Evolutionary conservation across 2,797 vertebrate species (phyloP), one percentile per base, ranked within the genome.

Genomic region (Diplodus puntazzo): DNA sequence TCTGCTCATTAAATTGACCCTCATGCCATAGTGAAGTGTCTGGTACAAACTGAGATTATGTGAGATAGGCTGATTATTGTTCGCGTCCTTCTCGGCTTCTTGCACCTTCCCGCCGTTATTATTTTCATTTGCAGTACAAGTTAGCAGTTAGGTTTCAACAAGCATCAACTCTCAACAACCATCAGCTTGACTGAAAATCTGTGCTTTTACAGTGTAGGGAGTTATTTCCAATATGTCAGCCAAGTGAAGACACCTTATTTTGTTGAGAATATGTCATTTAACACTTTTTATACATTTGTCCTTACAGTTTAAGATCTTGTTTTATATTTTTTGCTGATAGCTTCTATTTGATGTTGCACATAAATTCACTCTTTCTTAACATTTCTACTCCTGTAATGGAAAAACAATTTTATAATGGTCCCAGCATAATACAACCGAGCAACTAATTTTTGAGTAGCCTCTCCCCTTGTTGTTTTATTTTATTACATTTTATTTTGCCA

Each of bases 1-100:
- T 87, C 80, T 87, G 81, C 93, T 95, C 91, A 93, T 94, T 94
- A 94, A 93, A 91, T 77, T 84, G 86, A 84, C 88, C 89, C 89
- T 86, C 82, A 82, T 90, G 86, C 85, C 82, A 89, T 74, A 87
- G 81, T 77, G 79, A 88, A 79, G 73, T 83, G 87, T 75, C 72
- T 75, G 61, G 77, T 84, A 73, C 80, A 86, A 81, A 69, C 75
- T 76, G 52, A 83, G 80, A 87, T 87, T 79, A 83, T 72, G 58
- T 60, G 68, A 84, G 63, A 86, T 30, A 34, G 85, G 54, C 81
- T 83, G 77, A 86, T 89, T 89, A 91, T 84, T 73, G 55, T 48
- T 80, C 72, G 80, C 63, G 43, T 87, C 77, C 63, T 65, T 83
- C 62, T 59, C 78, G 46, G 66, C 59, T 63, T 68, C 65, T 63